These are phyloP conservation scores for Coreoperca whiteheadi DNA, from an alignment of 2,113 vertebrate species.

Conservation along the genomic window DNA sequence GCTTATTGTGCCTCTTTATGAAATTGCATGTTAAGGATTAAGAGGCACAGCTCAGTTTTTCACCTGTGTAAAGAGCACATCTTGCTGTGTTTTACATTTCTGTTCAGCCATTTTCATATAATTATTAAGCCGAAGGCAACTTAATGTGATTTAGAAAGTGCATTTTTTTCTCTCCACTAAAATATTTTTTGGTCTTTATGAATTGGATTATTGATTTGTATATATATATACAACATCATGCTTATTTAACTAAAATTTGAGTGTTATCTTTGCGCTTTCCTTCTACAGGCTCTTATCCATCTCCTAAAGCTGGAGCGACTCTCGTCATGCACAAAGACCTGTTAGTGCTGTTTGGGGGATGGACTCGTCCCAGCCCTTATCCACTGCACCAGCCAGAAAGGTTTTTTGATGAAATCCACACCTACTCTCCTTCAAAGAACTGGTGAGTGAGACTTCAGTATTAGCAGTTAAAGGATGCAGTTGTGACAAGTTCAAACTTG, in stretches of 20 bases:
- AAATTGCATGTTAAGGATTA: background rate
- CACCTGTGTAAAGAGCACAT: background rate
- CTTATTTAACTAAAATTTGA: background rate
- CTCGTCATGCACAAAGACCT: slow-evolving; percentile 96
- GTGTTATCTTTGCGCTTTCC: background rate
- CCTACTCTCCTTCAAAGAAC: slow-evolving; percentile 98
- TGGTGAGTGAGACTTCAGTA: slow-evolving; percentile 85
- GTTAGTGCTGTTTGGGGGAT: slow-evolving; percentile 96
- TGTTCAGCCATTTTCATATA: background rate
- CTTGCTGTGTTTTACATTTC: background rate
- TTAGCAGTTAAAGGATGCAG: background rate
- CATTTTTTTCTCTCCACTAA: background rate
- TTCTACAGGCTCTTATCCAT: slow-evolving; percentile 94
- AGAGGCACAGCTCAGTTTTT: background rate
- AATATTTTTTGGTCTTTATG: background rate
- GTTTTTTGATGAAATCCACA: slow-evolving; percentile 99
- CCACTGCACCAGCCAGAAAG: slow-evolving; percentile 97
- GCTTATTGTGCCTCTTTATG: background rate
- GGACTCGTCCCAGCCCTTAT: slow-evolving; percentile 97
- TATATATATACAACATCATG: background rate
- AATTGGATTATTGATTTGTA: background rate
- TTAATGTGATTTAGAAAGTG: background rate
- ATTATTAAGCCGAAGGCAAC: background rate
- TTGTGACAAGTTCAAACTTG: background rate
- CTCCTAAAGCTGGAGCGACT: slow-evolving; percentile 97